Base-by-base conservation (phyloP, 1,140 invertebrate species). In the Centruroides sculpturatus region DNA sequence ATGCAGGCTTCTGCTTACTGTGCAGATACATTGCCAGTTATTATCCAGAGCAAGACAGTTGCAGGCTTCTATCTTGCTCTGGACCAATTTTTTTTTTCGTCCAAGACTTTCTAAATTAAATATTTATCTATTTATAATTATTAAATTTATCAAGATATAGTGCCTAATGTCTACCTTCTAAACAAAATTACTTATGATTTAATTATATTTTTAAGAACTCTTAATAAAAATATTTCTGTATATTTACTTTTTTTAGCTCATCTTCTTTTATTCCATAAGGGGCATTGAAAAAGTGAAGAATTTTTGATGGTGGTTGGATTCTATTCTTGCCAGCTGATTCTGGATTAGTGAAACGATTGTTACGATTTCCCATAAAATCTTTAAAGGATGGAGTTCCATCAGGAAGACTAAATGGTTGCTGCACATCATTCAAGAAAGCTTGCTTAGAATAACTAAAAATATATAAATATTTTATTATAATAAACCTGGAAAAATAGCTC, bases 381-480 rank as follows among this genome's bases (percentile, higher is more conserved):
- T 94, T 95, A 81, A 97, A 99, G 59, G 93, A 97, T 11, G 89
- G 88, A 59, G 87, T 87, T 70, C 94, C 93, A 79, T 99, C 95
- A 23, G 87, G 85, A 66, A 99, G 79, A 60, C 89, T 85, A 77
- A 92, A 97, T 13, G 95, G 94, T 73, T 96, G 94, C 69, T 89
- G 90, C 56, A 97, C 92, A 75, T 97, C 93, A 70, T 92, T 93
- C 51, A 98, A 81, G 76, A 90, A 97, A 62, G 91, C 88, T 73
- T 98, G 94, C 77, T 98, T 98, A 56, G 92, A 96, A 76, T 90
- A 92, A 57, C 23, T 23, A 23, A 87, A 76, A 79, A 80, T 61
- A 65, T 50, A 51, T 23, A 23, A 23, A 6, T 41, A 41, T 41
- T 41, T 41, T 41, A 41, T 41, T 41, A 41, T 41, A 41, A 8